A percentile compares a stretch with the other conserved stretches of the same genome.
phyloP scores from a whole-genome alignment of 92 coral and sea anemone species.

The Montipora capitata region DNA sequence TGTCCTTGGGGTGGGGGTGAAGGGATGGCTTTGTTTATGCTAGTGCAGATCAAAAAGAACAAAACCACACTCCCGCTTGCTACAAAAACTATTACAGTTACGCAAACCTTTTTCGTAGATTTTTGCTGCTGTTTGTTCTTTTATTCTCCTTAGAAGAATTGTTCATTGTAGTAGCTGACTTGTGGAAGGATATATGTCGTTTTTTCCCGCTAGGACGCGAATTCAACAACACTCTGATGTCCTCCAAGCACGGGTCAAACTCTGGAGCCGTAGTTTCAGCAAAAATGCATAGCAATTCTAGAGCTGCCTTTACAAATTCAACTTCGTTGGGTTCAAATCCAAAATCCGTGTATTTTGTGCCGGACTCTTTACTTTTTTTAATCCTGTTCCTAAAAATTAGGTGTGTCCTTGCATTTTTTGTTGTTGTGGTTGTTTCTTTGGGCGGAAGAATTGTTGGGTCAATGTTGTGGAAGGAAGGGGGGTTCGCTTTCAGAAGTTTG shows the following conservation, averaged over 20 bases:
- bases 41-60: not conserved
- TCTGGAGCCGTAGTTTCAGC: conserved; percentile 75
- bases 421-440: conserved; percentile 61
- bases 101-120: conserved; percentile 6
- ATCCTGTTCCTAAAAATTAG: conserved; percentile 51
- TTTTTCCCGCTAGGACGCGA: conserved; percentile 36
- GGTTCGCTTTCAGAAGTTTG: conserved; percentile 79
- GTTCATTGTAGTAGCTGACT: conserved; percentile 73
- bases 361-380: conserved; percentile 30
- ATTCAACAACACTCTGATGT: conserved; percentile 57
- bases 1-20: not conserved
- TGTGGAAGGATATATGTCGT: conserved; percentile 74
- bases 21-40: not conserved
- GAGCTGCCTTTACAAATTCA: conserved; percentile 70
- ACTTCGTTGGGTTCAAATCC: conserved; percentile 76
- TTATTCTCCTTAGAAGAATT: conserved; percentile 46
- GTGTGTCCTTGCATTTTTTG: conserved; percentile 69
- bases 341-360: conserved; percentile 59
- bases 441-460: conserved; percentile 89
- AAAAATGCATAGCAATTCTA: conserved; percentile 58
- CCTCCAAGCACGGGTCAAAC: conserved; percentile 80
- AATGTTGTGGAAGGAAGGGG: conserved; percentile 78
- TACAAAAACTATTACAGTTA: not conserved
- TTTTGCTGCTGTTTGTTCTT: conserved; percentile 3
- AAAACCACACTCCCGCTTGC: not conserved